Conservation (phyloP, 2,797 vertebrate genomes). For the Chromobotia macracanthus region DNA sequence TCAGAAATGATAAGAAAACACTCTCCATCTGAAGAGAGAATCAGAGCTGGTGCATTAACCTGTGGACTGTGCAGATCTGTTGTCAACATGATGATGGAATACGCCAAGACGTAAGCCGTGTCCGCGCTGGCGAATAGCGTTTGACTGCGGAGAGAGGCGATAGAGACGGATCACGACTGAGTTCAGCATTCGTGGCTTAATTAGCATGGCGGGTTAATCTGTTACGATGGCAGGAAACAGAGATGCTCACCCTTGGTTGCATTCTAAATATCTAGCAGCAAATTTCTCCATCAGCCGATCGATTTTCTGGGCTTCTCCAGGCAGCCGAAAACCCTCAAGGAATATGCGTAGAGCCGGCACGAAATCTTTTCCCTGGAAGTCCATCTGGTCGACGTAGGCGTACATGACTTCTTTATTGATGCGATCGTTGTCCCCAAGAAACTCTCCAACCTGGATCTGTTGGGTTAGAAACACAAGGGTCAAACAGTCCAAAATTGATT, state of each 20-base stretch:
- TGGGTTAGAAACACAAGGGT: neutral
- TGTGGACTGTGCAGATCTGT: slow-evolving; percentile 98
- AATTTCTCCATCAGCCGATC: slow-evolving; percentile 99
- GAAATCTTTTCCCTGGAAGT: slow-evolving; percentile 97
- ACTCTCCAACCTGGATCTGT: slow-evolving; percentile 97
- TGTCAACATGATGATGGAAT: slow-evolving; percentile 99
- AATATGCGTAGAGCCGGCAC: slow-evolving; percentile 94
- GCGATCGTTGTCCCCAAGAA: slow-evolving; percentile 96
- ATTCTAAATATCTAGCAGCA: slow-evolving; percentile 97
- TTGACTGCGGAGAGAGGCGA: slow-evolving; percentile 79
- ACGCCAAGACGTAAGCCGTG: slow-evolving; percentile 97
- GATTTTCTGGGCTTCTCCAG: slow-evolving; percentile 97
- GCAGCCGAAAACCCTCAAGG: slow-evolving; percentile 96
- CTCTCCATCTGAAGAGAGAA: slow-evolving; percentile 4
- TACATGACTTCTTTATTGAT: slow-evolving; percentile 99
- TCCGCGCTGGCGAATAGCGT: slow-evolving; percentile 98
- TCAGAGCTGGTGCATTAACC: slow-evolving; percentile 73
- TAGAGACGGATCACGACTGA: neutral
- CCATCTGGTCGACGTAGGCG: slow-evolving; percentile 97
- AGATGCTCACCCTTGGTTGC: slow-evolving; percentile 91
- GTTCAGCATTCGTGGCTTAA: neutral
- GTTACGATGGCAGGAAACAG: neutral
- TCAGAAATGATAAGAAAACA: slow-evolving; percentile 13
- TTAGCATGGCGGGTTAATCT: neutral
- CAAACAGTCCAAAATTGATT: slow-evolving; percentile 23